Evolutionary conservation across 1,140 invertebrate species (phyloP).

Genomic region (Caerostris darwini): DNA sequence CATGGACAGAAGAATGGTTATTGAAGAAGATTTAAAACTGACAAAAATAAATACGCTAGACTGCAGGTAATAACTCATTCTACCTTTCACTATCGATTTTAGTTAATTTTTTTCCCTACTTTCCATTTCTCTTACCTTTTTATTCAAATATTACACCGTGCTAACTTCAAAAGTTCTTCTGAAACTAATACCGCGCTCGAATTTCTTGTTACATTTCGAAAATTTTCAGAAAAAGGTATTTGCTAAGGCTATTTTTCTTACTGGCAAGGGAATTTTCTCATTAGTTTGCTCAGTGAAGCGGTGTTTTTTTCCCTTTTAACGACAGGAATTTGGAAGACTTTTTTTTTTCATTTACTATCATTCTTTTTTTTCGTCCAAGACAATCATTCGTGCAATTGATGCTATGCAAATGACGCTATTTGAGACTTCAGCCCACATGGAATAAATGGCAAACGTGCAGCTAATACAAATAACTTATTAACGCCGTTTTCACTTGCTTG

Average conservation of each 20-base stretch:
- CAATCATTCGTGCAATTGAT: conserved; percentile 28
- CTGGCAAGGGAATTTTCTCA: conserved; percentile 7
- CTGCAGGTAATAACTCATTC: background rate
- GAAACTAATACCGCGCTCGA: background rate
- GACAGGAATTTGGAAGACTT: background rate
- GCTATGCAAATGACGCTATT: conserved; percentile 18
- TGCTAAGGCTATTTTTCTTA: conserved; percentile 4
- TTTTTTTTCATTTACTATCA: background rate
- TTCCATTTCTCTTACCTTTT: background rate
- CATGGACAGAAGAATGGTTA: too few relatives aligned
- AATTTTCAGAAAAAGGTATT: background rate
- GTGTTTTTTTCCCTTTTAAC: background rate
- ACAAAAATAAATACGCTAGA: background rate
- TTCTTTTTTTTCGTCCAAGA: background rate
- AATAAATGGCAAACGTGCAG: conserved; percentile 31
- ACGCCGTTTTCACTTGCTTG: conserved; percentile 11
- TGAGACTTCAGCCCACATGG: background rate
- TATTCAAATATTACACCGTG: conserved; percentile 19
- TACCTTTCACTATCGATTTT: conserved; percentile 21
- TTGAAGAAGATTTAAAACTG: too few relatives aligned
- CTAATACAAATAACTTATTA: conserved; percentile 34
- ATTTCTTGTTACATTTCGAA: conserved; percentile 19
- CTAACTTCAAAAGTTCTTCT: background rate
- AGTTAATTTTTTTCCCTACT: background rate
- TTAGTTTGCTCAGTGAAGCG: conserved; percentile 24